These are phyloP conservation scores for Gnatocerus cornutus DNA, from an alignment of 2,888 invertebrate genomes.

Conservation along the genomic window DNA sequence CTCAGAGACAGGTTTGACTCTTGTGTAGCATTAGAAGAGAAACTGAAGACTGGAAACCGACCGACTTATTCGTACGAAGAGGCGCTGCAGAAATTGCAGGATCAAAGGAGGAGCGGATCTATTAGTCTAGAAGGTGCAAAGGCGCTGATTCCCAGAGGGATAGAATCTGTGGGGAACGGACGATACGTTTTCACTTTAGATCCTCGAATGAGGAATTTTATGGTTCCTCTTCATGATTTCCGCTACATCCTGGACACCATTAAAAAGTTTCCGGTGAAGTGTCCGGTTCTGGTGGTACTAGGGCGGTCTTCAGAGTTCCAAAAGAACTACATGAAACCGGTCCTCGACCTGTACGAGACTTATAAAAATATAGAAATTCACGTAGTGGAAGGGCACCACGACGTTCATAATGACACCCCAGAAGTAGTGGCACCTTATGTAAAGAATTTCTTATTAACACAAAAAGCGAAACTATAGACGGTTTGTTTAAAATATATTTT, in stretches of 20 bases:
- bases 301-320: slow-evolving; percentile 52
- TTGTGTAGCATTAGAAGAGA: slow-evolving; percentile 64
- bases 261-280: slow-evolving; percentile 61
- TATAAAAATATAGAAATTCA: slow-evolving; percentile 60
- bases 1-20: slow-evolving; percentile 67
- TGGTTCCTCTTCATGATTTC: slow-evolving; percentile 66
- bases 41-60: slow-evolving; percentile 54
- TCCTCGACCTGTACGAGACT: slow-evolving; percentile 57
- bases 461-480: not conserved
- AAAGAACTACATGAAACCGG: slow-evolving; percentile 54
- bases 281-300: slow-evolving; percentile 67
- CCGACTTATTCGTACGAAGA: slow-evolving; percentile 71
- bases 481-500: slow-evolving; percentile 3
- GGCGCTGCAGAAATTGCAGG: slow-evolving; percentile 71
- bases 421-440: slow-evolving; percentile 70
- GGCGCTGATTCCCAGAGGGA: slow-evolving; percentile 71
- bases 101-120: slow-evolving; percentile 65
- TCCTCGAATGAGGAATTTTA: slow-evolving; percentile 70
- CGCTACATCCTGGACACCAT: slow-evolving; percentile 65
- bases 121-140: slow-evolving; percentile 72
- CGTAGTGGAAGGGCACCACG: slow-evolving; percentile 75
- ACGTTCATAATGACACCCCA: slow-evolving; percentile 77
- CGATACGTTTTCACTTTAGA: slow-evolving; percentile 75
- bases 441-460: slow-evolving; percentile 55
- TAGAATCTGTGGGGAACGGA: slow-evolving; percentile 69